phyloP scores from a whole-genome alignment of 1,140 invertebrate genomes.

The Lepidurus apus region DNA sequence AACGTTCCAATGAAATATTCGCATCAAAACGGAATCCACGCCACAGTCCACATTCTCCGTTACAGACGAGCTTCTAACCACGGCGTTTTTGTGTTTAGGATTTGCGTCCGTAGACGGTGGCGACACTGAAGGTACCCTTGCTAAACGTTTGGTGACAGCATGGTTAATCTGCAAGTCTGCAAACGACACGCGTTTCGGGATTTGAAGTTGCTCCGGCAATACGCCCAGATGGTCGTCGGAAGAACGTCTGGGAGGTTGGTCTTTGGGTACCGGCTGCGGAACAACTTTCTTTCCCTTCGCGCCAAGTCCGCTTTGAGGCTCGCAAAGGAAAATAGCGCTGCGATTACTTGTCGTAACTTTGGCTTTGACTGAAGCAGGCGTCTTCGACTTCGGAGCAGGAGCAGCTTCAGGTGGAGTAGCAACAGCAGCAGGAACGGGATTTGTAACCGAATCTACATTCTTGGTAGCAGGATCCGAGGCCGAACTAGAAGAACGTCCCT shows the following conservation, averaged over 20 bases:
- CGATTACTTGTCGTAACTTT: background rate
- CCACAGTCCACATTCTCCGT: background rate
- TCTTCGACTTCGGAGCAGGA: background rate
- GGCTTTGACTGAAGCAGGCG: background rate
- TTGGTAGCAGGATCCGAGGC: background rate
- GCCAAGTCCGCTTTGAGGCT: background rate
- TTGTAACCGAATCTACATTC: background rate
- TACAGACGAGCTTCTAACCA: background rate
- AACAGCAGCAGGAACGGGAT: background rate
- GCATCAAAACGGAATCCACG: background rate
- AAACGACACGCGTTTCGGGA: background rate
- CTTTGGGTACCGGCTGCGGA: background rate
- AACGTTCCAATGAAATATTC: slow-evolving; percentile 16
- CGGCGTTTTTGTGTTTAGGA: background rate
- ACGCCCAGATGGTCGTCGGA: background rate
- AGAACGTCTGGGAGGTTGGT: background rate
- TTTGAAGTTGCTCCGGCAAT: background rate
- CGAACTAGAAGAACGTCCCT: background rate
- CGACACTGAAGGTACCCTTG: background rate
- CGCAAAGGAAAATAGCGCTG: background rate
- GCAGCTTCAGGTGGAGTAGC: background rate
- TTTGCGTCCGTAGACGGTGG: background rate
- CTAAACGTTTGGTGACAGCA: background rate
- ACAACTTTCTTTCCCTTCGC: background rate
- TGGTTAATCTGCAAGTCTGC: background rate